Conservation (phyloP, 2,113 vertebrate species). For the Gila orcuttii region DNA sequence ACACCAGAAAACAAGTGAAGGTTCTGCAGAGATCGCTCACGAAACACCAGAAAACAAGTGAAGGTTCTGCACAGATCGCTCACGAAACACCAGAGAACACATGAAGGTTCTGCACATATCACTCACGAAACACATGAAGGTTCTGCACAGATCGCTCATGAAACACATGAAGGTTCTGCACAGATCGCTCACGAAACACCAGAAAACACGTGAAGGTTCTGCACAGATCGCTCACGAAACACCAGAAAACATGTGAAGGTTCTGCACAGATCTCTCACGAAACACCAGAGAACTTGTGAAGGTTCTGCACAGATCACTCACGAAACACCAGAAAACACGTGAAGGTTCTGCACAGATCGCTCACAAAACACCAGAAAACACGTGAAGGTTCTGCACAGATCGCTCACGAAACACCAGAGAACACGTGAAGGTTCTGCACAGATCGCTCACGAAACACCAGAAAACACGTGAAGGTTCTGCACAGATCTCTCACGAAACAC, state of each 20-base stretch:
- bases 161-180: not conserved
- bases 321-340: not conserved
- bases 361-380: not conserved
- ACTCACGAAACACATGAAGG: not conserved
- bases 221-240: not conserved
- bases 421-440: not conserved
- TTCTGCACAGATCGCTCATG: not conserved
- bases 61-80: not conserved
- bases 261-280: not conserved
- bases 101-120: not conserved
- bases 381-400: not conserved
- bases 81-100: not conserved
- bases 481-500: not conserved
- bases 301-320: not conserved
- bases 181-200: not conserved
- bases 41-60: not conserved
- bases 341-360: not conserved
- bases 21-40: not conserved
- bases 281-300: not conserved
- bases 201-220: not conserved
- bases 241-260: not conserved
- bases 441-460: not conserved
- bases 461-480: not conserved
- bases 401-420: not conserved
- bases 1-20: not conserved